These are phyloP conservation scores for Macquaria ambigua DNA, from an alignment of 2,113 vertebrate genomes.

Conservation along the genomic window DNA sequence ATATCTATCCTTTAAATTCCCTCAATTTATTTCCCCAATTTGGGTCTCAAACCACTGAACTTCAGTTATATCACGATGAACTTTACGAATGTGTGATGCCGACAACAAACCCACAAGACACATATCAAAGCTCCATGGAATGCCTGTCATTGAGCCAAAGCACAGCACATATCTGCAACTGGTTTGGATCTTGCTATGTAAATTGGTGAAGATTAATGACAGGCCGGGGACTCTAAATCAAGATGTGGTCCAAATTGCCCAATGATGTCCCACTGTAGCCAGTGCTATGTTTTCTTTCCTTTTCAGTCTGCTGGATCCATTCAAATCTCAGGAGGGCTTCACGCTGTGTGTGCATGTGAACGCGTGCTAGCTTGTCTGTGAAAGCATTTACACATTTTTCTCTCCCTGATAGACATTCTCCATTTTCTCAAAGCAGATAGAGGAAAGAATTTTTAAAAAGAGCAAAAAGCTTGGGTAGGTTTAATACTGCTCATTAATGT, in stretches of 20 bases:
- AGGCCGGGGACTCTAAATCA: constrained; percentile 80
- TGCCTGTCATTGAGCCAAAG: constrained; percentile 54
- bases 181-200: constrained; percentile 69
- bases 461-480: constrained; percentile 33
- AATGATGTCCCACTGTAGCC: constrained; percentile 58
- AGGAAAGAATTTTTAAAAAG: constrained; percentile 21
- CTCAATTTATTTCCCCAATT: background rate
- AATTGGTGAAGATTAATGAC: constrained; percentile 77
- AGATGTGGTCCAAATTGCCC: constrained; percentile 64
- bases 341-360: constrained; percentile 43
- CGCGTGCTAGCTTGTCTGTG: constrained; percentile 56
- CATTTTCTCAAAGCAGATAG: constrained; percentile 37
- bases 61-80: constrained; percentile 15
- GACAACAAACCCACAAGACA: constrained; percentile 42
- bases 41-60: constrained; percentile 16
- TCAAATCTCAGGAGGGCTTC: constrained; percentile 74
- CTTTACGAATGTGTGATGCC: constrained; percentile 12
- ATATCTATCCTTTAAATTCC: constrained; percentile 12
- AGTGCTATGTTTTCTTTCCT: constrained; percentile 72
- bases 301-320: constrained; percentile 79
- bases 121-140: constrained; percentile 40
- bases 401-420: constrained; percentile 37
- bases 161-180: constrained; percentile 58
- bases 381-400: constrained; percentile 73
- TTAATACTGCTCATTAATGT: constrained; percentile 70